Base-by-base conservation (phyloP, 2,888 invertebrate species). In the Ectropis crepuscularia region DNA sequence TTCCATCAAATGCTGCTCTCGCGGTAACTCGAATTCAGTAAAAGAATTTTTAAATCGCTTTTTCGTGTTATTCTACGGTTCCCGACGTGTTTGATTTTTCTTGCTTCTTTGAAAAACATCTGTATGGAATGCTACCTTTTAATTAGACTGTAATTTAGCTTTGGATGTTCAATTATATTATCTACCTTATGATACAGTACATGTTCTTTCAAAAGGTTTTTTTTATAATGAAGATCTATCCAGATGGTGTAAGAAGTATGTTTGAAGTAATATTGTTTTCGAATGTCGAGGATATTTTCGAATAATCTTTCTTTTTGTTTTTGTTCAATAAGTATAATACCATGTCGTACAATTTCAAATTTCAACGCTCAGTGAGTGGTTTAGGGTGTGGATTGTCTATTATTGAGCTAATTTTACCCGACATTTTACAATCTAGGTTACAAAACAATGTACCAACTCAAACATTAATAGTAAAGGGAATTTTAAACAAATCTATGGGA, bases 1-100 rank as follows among this genome's bases (percentile, higher is more conserved):
- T 65, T 67, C 64, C 53, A 66, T 72, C 74, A 73, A 72, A 71
- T 68, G 67, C 53, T 62, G 50, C 51, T 58, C 61, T 61, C 66
- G 63, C 59, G 57, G 63, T 53, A 63, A 48, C 69, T 46, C 60
- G 61, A 69, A 70, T 63, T 47, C 47, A 36, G 57, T 61, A 70
- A 74, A 71, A 51, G 68, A 69, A 59, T 67, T 67, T 68, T 53
- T 50, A 46, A 68, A 66, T 55, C 57, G 61, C 55, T 63, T 63
- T 68, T 66, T 54, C 51, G 63, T 64, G 66, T 70, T 62, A 64
- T 73, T 68, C 65, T 69, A 62, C 55, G 62, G 51, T 43, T 61
- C 53, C 46, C 53, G 57, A 48, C 53, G 42, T 53, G 49, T 67
- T 67, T 65, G 61, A 48, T 36, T 67, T 66, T 68, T 66, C 42